A percentile compares a stretch with the other conserved stretches of the same genome.
These are phyloP conservation scores for Dicranocentrus wangi DNA, from an alignment of 2,888 invertebrate species.

Conservation along the genomic window DNA sequence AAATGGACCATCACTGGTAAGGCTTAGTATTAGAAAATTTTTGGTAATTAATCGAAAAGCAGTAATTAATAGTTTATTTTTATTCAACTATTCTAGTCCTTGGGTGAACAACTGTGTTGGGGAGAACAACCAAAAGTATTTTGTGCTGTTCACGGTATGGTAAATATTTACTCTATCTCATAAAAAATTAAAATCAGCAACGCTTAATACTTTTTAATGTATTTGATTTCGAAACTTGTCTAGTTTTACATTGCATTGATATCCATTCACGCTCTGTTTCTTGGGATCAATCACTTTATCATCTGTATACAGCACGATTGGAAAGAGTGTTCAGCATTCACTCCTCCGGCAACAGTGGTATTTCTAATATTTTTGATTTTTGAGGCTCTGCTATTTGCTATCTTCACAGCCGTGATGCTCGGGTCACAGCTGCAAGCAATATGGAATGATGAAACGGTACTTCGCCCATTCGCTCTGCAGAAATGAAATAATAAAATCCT, in stretches of 20 bases:
- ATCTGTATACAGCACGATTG: slow-evolving; percentile 94
- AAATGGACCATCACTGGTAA: slow-evolving; percentile 85
- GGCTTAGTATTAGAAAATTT: not conserved
- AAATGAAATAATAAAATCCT: too few relatives aligned
- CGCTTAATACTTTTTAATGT: not conserved
- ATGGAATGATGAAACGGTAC: slow-evolving; percentile 92
- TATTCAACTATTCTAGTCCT: slow-evolving; percentile 78
- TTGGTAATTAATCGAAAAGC: not conserved
- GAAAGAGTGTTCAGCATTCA: slow-evolving; percentile 91
- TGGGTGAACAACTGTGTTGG: slow-evolving; percentile 99
- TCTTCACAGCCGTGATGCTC: slow-evolving; percentile 98
- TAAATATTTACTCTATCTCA: too few relatives aligned
- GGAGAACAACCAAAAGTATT: slow-evolving; percentile 99
- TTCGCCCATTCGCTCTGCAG: not conserved
- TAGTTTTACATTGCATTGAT: slow-evolving; percentile 92
- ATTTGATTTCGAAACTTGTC: not conserved
- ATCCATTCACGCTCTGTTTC: slow-evolving; percentile 90
- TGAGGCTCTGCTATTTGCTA: slow-evolving; percentile 95
- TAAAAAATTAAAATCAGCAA: too few relatives aligned
- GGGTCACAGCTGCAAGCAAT: slow-evolving; percentile 97
- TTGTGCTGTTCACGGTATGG: slow-evolving; percentile 95
- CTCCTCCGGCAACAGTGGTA: slow-evolving; percentile 96
- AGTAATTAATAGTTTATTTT: not conserved
- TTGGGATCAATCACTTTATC: slow-evolving; percentile 94
- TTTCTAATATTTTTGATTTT: slow-evolving; percentile 92